phyloP scores from a whole-genome alignment of 35 echinoderm and acorn worm genomes.

The Acanthaster planci region DNA sequence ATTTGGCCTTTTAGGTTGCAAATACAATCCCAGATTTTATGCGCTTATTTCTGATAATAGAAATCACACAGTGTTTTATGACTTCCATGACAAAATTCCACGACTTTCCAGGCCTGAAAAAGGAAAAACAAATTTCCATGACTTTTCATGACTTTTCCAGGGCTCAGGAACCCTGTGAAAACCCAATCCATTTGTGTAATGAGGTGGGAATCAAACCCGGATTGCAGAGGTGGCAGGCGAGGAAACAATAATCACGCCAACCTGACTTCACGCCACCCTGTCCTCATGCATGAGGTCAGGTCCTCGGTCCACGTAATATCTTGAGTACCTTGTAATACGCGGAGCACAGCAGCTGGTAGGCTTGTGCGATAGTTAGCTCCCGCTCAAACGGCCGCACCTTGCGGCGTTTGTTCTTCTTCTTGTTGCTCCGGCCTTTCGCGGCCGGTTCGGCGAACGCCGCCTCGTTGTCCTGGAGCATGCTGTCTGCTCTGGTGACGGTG shows the following conservation, averaged over 20 bases:
- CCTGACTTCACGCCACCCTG: too few relatives aligned
- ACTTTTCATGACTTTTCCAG: too few relatives aligned
- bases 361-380: constrained; percentile 69
- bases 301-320: not conserved
- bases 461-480: constrained; percentile 88
- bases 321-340: constrained; percentile 85
- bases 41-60: too few relatives aligned
- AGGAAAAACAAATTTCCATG: too few relatives aligned
- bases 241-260: too few relatives aligned
- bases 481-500: constrained; percentile 80
- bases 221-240: not conserved
- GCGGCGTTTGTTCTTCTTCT: constrained; percentile 88
- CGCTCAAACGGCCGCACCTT: constrained; percentile 76
- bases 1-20: too few relatives aligned
- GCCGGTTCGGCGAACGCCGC: constrained; percentile 57
- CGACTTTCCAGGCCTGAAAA: too few relatives aligned
- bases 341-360: constrained; percentile 71
- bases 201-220: not conserved
- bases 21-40: too few relatives aligned
- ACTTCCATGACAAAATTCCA: too few relatives aligned
- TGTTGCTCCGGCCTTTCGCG: constrained; percentile 80
- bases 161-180: too few relatives aligned
- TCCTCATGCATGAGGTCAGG: too few relatives aligned
- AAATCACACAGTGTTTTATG: too few relatives aligned
- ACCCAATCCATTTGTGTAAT: not conserved